Percentiles rank a stretch among this genome's conserved stretches.
Evolutionary conservation across 1,140 invertebrate genomes (phyloP).

Genomic region (Homalodisca vitripennis): DNA sequence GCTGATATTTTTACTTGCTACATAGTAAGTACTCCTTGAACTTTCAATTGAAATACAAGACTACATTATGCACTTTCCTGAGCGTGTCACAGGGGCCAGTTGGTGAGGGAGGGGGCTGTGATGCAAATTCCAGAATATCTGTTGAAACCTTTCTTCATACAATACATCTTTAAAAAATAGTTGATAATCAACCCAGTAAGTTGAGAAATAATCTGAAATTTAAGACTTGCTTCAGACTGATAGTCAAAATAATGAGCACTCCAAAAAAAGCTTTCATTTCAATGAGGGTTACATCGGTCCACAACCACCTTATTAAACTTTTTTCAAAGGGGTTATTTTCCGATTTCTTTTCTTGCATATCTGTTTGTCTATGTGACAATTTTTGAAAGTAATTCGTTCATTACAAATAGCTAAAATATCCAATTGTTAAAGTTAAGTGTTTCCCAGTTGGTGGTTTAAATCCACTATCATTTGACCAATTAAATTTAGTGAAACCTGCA

Average conservation of each 20-base stretch:
- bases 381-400: neutral
- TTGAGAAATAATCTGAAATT: slow-evolving; percentile 26
- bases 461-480: neutral
- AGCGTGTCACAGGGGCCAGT: neutral
- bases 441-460: slow-evolving; percentile 6
- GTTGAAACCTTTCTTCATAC: slow-evolving; percentile 9
- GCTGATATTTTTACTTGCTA: slow-evolving; percentile 8
- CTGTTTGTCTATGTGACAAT: neutral
- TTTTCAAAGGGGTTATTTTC: neutral
- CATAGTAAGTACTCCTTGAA: slow-evolving; percentile 28
- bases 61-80: slow-evolving; percentile 9
- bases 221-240: slow-evolving; percentile 9
- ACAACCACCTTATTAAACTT: slow-evolving; percentile 18
- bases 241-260: neutral
- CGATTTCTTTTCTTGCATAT: slow-evolving; percentile 7
- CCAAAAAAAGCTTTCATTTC: slow-evolving; percentile 22
- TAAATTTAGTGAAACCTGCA: neutral
- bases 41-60: slow-evolving; percentile 10
- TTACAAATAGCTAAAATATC: slow-evolving; percentile 14
- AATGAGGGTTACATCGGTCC: neutral
- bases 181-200: slow-evolving; percentile 22
- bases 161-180: slow-evolving; percentile 26
- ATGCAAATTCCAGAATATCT: slow-evolving; percentile 25
- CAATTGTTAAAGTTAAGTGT: neutral
- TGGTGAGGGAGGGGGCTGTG: neutral